These are phyloP conservation scores for Istiophorus platypterus DNA, from an alignment of 2,113 vertebrate genomes.

Conservation along the genomic window DNA sequence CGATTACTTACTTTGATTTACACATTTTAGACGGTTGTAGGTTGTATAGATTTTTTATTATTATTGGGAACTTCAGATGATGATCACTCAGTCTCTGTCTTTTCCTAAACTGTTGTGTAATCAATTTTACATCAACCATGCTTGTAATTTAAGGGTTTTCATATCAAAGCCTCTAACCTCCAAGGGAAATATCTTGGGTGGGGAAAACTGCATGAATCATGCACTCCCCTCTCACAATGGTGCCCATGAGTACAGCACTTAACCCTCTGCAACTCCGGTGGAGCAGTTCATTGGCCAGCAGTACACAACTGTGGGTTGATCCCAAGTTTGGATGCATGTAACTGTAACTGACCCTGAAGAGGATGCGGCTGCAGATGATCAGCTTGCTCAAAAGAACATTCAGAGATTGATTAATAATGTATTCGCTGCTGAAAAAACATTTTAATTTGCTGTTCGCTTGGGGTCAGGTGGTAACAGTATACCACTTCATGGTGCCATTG, in stretches of 20 bases:
- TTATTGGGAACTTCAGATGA: background rate
- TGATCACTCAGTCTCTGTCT: slow-evolving; percentile 12
- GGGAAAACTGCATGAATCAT: slow-evolving; percentile 63
- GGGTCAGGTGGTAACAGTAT: background rate
- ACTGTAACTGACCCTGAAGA: slow-evolving; percentile 32
- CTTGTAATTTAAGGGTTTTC: slow-evolving; percentile 45
- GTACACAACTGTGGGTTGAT: slow-evolving; percentile 40
- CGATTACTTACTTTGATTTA: background rate
- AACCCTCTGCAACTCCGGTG: slow-evolving; percentile 52
- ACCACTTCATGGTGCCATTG: background rate
- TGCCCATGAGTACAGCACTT: slow-evolving; percentile 66
- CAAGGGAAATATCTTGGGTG: slow-evolving; percentile 35
- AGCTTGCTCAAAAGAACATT: slow-evolving; percentile 24
- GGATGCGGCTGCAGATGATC: slow-evolving; percentile 21
- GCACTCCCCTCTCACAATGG: slow-evolving; percentile 39
- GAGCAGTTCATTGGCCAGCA: slow-evolving; percentile 48
- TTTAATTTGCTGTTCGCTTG: background rate
- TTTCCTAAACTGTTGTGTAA: slow-evolving; percentile 32
- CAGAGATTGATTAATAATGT: slow-evolving; percentile 17
- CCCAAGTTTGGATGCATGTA: slow-evolving; percentile 36
- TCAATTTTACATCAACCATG: slow-evolving; percentile 39
- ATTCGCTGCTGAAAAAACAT: background rate
- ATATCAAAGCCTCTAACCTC: slow-evolving; percentile 54
- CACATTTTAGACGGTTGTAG: background rate
- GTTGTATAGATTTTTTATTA: no score